Evolutionary conservation across 1,140 invertebrate genomes (phyloP).

Genomic region (Neodiprion pinetum): DNA sequence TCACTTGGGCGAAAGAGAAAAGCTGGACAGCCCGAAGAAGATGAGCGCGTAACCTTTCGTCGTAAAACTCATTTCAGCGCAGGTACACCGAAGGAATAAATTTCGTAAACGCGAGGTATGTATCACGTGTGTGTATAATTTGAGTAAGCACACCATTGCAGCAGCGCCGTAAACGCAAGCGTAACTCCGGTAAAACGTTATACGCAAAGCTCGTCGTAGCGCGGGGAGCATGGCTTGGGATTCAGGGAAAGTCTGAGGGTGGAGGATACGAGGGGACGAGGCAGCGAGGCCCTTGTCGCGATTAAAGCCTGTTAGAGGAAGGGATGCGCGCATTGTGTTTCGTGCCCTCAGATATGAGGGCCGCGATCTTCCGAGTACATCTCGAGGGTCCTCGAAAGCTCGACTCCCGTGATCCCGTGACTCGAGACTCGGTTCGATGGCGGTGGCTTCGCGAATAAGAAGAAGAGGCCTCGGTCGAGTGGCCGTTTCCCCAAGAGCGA

Average conservation of each 20-base stretch:
- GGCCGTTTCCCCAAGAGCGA: conserved; percentile 32
- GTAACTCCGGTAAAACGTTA: not conserved
- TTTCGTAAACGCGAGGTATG: too few species aligned
- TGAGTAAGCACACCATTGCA: too few species aligned
- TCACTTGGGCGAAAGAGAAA: too few species aligned
- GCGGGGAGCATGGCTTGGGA: not conserved
- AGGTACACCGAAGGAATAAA: too few species aligned
- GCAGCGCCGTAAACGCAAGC: not conserved
- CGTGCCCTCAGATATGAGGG: conserved; percentile 43
- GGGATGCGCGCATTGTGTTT: conserved; percentile 47
- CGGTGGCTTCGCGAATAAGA: not conserved
- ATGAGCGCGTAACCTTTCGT: too few species aligned
- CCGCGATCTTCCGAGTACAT: conserved; percentile 40
- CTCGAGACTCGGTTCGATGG: conserved; percentile 29
- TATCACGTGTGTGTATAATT: not conserved
- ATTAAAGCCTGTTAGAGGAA: conserved; percentile 52
- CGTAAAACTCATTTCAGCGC: too few species aligned
- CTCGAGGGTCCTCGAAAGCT: conserved; percentile 44
- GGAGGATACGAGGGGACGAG: conserved; percentile 3
- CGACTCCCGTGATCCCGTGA: conserved; percentile 34
- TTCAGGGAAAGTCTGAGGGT: conserved; percentile 6
- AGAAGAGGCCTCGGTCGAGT: conserved; percentile 32
- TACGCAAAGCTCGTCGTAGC: conserved; percentile 11
- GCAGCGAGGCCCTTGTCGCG: conserved; percentile 44
- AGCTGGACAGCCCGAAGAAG: too few species aligned